Conservation (phyloP, 2,797 vertebrate genomes). For the Notolabrus celidotus region DNA sequence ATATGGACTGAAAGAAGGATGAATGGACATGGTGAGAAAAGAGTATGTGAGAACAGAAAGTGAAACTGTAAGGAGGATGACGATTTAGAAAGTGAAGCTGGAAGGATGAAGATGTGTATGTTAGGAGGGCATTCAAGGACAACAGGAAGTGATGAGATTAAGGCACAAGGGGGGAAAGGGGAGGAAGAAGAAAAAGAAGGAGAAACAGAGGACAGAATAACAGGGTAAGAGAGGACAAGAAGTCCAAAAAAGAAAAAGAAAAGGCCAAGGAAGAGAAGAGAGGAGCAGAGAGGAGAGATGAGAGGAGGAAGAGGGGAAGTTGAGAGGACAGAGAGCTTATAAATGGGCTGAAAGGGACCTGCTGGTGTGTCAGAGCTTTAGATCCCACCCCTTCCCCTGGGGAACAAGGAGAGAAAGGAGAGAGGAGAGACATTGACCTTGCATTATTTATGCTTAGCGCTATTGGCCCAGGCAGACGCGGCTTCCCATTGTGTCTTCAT, state of each 20-base stretch:
- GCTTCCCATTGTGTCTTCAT: conserved; percentile 84
- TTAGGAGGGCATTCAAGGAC: conserved; percentile 24
- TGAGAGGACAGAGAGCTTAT: conserved; percentile 67
- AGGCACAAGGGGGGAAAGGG: neutral
- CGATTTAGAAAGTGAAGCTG: conserved; percentile 1
- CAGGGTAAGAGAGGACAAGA: conserved; percentile 6
- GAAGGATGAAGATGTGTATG: conserved; percentile 28
- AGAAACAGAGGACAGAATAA: conserved; percentile 1
- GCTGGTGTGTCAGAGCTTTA: conserved; percentile 77
- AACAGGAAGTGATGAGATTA: conserved; percentile 22
- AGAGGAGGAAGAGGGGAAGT: conserved; percentile 54
- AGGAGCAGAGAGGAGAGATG: conserved; percentile 23
- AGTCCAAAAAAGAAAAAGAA: conserved; percentile 14
- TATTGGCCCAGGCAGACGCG: conserved; percentile 81
- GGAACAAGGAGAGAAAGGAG: conserved; percentile 75
- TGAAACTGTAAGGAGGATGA: conserved; percentile 1
- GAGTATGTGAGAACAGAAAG: conserved; percentile 9
- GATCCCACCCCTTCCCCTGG: conserved; percentile 71
- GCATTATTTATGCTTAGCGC: conserved; percentile 88
- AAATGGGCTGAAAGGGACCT: conserved; percentile 78
- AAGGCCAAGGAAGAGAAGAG: neutral
- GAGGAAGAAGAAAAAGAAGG: conserved; percentile 2
- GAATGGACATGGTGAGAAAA: conserved; percentile 13
- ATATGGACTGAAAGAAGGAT: conserved; percentile 19
- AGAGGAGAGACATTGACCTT: conserved; percentile 84